These are phyloP conservation scores for Clusia tigrina DNA, from an alignment of 2,888 invertebrate genomes.

Conservation along the genomic window DNA sequence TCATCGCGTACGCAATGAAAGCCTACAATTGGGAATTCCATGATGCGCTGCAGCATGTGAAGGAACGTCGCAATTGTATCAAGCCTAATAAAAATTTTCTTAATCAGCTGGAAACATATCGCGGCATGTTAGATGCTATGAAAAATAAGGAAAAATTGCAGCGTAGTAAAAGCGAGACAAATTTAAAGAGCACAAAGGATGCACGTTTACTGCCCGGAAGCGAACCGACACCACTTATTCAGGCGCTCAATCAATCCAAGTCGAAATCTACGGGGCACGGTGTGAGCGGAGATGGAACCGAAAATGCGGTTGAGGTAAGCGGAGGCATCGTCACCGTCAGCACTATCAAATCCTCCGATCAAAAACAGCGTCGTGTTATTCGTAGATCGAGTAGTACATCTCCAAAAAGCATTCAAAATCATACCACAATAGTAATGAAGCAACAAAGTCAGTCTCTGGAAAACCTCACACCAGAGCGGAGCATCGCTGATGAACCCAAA, in stretches of 20 bases:
- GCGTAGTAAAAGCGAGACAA: slow-evolving; percentile 92
- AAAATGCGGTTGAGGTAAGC: slow-evolving; percentile 17
- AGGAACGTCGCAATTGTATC: slow-evolving; percentile 89
- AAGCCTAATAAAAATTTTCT: slow-evolving; percentile 96
- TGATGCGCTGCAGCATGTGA: slow-evolving; percentile 88
- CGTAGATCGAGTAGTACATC: slow-evolving; percentile 63
- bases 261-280: slow-evolving; percentile 49
- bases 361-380: slow-evolving; percentile 54
- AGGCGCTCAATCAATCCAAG: slow-evolving; percentile 66
- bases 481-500: slow-evolving; percentile 68
- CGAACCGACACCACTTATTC: slow-evolving; percentile 71
- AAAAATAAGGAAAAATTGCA: slow-evolving; percentile 92
- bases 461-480: slow-evolving; percentile 58
- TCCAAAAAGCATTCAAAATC: slow-evolving; percentile 52
- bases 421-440: slow-evolving; percentile 56
- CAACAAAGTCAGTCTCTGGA: slow-evolving; percentile 65
- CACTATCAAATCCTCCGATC: slow-evolving; percentile 39
- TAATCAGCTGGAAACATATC: slow-evolving; percentile 92
- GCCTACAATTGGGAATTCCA: slow-evolving; percentile 93
- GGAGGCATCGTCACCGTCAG: slow-evolving; percentile 28
- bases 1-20: slow-evolving; percentile 98
- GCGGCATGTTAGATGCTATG: slow-evolving; percentile 96
- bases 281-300: slow-evolving; percentile 33
- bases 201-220: slow-evolving; percentile 68
- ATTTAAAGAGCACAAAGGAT: slow-evolving; percentile 76